Conservation (phyloP, 1,140 invertebrate genomes). For the Trinorchestia longiramus region DNA sequence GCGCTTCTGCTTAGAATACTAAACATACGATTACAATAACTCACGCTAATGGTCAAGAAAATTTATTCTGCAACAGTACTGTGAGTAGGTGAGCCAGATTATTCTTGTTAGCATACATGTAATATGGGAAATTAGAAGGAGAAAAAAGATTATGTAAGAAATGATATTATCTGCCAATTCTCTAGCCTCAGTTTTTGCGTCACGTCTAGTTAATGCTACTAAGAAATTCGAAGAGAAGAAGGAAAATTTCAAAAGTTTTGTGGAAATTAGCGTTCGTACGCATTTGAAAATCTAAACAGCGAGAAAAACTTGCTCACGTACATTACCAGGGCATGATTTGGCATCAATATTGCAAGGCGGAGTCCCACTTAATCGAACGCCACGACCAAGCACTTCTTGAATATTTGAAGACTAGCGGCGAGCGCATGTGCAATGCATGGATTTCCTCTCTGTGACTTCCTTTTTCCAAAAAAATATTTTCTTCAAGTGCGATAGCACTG, state of each 20-base stretch:
- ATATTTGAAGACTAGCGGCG: neutral
- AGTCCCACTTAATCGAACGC: neutral
- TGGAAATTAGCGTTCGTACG: neutral
- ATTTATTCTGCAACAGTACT: neutral
- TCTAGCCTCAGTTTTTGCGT: neutral
- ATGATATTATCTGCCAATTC: neutral
- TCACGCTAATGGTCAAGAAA: neutral
- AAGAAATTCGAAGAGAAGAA: neutral
- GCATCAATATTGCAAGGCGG: neutral
- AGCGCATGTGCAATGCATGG: neutral
- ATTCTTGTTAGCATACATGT: neutral
- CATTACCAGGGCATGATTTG: constrained; percentile 3
- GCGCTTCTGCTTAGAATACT: no score
- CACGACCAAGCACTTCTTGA: neutral
- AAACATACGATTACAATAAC: neutral
- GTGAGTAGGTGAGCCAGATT: neutral
- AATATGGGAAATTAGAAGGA: neutral
- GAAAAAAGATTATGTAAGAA: neutral
- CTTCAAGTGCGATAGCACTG: constrained; percentile 14
- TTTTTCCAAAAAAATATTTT: neutral
- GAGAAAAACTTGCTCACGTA: neutral
- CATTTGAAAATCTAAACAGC: neutral
- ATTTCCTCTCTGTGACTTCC: neutral
- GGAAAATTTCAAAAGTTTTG: neutral
- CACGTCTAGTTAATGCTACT: neutral